Evolutionary conservation across 2,888 invertebrate species (phyloP), one percentile per base, ranked within the genome.

Genomic region (Dasypolia templi): DNA sequence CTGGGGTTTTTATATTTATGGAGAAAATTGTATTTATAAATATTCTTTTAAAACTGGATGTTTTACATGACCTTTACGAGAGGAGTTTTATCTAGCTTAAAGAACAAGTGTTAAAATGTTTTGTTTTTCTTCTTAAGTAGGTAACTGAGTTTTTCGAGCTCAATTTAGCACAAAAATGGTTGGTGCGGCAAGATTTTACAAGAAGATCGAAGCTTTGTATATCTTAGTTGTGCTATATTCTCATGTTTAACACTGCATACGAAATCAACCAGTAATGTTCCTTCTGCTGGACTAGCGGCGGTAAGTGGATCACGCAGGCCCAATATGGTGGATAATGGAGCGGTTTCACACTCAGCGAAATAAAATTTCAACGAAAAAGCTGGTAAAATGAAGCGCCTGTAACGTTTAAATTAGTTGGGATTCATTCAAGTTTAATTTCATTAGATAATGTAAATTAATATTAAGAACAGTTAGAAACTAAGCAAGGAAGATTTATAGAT

Each of bases 401-500:
- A 12, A 32, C 19, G n/a, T 19, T 14, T 22, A 5, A 56, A 32
- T 42, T 12, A 42, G 5, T 42, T 49, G 5, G 49, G 32, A 49
- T 17, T 32, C 14, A 9, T 29, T 63, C 2, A 62, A 26, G 26
- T 44, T 12, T 55, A 32, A 39, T 29, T 39, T 26, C 1, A 46
- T 39, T 9, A n/a, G n/a, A n/a, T n/a, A 46, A 55, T 46, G 14
- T 9, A 22, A 42, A 70, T 79, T 62, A 55, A 56, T 56, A 55
- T 49, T 56, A 49, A 32, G 26, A 71, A 49, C 42, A 56, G 53
- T 39, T 51, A n/a, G 53, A 77, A 77, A 35, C 26, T 42, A 32
- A 56, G 49, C 19, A 12, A 29, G 7, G 61, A 42, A 72, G 49
- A 63, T 49, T 46, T 42, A 62, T 56, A 62, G 17, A 22, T 35